phyloP scores from a whole-genome alignment of 2,797 vertebrate genomes.

The Anas bernieri region DNA sequence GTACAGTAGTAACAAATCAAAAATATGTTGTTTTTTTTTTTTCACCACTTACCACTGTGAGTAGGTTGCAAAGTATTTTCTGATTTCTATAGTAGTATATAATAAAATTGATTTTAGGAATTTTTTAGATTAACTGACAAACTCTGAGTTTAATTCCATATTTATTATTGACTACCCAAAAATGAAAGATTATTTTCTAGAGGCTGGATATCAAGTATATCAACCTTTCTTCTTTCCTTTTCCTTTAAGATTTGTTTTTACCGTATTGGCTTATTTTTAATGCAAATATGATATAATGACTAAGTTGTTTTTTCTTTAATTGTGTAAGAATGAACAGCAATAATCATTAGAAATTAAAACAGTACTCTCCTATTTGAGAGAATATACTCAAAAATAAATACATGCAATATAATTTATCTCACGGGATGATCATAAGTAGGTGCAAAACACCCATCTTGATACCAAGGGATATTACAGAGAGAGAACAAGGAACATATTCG shows the following conservation, averaged over 20 bases:
- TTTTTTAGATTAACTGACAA: background rate
- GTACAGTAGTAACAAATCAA: background rate
- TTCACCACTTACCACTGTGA: background rate
- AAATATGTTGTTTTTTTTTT: background rate
- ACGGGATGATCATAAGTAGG: background rate
- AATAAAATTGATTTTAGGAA: too few species aligned
- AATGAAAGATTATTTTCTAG: background rate
- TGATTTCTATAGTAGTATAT: background rate
- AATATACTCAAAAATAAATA: background rate
- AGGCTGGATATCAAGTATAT: background rate
- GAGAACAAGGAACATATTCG: background rate
- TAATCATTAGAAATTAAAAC: background rate
- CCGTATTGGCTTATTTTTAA: background rate
- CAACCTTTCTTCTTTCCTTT: background rate
- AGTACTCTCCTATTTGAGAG: background rate
- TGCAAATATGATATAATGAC: background rate
- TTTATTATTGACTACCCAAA: background rate
- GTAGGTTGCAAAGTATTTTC: background rate
- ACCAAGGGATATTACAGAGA: background rate
- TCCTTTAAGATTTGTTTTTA: background rate
- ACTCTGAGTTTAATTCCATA: background rate
- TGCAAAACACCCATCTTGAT: background rate
- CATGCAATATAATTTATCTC: background rate
- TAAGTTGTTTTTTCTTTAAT: background rate
- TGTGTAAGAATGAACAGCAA: background rate